A percentile compares a stretch with the other conserved stretches of the same genome.
phyloP scores from a whole-genome alignment of 2,113 vertebrate genomes.

The Lycocorax pyrrhopterus region DNA sequence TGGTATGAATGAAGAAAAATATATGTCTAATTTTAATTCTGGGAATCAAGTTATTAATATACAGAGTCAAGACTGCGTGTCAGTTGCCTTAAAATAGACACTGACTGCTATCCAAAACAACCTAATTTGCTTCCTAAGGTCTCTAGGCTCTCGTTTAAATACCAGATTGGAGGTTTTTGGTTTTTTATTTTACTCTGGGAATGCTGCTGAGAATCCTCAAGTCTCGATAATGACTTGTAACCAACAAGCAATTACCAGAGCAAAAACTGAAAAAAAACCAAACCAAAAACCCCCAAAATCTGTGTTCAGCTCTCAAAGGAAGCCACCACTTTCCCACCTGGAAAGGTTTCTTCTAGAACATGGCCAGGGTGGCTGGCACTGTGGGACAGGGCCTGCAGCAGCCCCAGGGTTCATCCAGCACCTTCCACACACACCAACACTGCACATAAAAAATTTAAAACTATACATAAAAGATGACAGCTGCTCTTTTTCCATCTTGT shows the following conservation, averaged over 20 bases:
- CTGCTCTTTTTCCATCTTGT: slow-evolving; percentile 6
- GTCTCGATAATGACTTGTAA: background rate
- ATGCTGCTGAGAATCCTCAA: background rate
- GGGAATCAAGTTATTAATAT: background rate
- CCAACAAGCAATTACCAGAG: background rate
- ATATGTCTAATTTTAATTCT: background rate
- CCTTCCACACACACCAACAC: background rate
- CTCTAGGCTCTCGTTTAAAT: background rate
- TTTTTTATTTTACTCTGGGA: background rate
- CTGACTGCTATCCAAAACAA: background rate
- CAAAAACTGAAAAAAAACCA: background rate
- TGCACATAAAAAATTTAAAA: background rate
- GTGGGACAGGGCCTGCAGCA: background rate
- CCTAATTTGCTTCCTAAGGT: background rate
- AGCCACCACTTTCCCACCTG: background rate
- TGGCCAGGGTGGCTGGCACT: background rate
- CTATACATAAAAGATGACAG: slow-evolving; percentile 24
- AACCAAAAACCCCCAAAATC: background rate
- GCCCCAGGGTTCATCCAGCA: background rate
- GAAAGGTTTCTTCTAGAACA: background rate
- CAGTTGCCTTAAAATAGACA: background rate
- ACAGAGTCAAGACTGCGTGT: background rate
- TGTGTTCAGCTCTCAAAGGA: background rate
- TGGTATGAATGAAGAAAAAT: background rate
- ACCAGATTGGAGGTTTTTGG: background rate